A percentile compares a stretch with the other conserved stretches of the same genome.
Evolutionary conservation across 2,888 invertebrate species (phyloP).

Genomic region (Steinernema scapterisci): DNA sequence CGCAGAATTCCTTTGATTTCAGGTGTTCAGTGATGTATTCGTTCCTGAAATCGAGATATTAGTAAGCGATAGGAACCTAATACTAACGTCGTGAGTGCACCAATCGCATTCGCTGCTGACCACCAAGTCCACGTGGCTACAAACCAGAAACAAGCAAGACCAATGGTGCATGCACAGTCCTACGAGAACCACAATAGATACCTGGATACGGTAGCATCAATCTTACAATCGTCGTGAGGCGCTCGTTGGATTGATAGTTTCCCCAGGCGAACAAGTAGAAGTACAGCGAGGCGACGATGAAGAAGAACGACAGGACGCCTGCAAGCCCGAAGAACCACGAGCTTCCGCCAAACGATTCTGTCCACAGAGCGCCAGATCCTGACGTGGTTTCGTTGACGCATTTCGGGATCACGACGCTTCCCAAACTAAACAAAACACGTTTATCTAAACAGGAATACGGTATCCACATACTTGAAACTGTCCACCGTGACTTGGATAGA

Average conservation of each 20-base stretch:
- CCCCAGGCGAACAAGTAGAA: conserved; percentile 70
- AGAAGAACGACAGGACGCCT: conserved; percentile 76
- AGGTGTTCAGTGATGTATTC: conserved; percentile 33
- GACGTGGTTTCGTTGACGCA: conserved; percentile 17
- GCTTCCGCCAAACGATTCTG: conserved; percentile 35
- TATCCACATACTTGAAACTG: conserved; percentile 43
- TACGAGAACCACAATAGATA: background rate
- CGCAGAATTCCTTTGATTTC: conserved; percentile 33
- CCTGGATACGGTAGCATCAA: background rate
- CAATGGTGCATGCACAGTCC: conserved; percentile 46
- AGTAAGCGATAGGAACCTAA: background rate
- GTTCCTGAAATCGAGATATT: conserved; percentile 35
- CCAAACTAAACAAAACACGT: background rate
- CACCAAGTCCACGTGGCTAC: conserved; percentile 48
- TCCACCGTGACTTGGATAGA: conserved; percentile 11
- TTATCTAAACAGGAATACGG: background rate
- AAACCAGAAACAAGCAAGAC: conserved; percentile 47
- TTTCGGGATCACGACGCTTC: background rate
- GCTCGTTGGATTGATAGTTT: conserved; percentile 58
- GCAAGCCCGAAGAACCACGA: conserved; percentile 75
- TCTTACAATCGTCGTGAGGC: conserved; percentile 53
- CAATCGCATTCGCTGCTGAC: conserved; percentile 35
- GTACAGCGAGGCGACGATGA: conserved; percentile 70
- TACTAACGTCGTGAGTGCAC: background rate
- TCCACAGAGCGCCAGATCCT: background rate